Evolutionary conservation across 2,797 vertebrate genomes (phyloP).

Genomic region (Sebastes melanostomus): DNA sequence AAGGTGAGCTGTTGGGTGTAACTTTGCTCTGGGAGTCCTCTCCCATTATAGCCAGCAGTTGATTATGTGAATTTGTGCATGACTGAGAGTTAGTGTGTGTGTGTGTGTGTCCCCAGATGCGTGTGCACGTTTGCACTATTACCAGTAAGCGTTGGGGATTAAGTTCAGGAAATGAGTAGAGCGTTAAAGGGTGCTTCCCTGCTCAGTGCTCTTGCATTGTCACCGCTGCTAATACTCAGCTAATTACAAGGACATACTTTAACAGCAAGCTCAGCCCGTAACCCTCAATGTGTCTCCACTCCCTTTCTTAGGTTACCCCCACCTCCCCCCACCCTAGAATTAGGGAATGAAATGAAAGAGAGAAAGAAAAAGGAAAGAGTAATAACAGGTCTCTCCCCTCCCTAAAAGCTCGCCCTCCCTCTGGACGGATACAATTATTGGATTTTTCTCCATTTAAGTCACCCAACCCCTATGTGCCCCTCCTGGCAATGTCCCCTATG

Average conservation of each 20-base stretch:
- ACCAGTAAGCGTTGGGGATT: conserved; percentile 87
- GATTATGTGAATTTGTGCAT: conserved; percentile 64
- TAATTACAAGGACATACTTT: conserved; percentile 86
- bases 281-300: conserved; percentile 57
- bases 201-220: conserved; percentile 76
- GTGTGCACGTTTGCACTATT: conserved; percentile 64
- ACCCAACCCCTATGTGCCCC: conserved; percentile 62
- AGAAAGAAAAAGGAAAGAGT: conserved; percentile 67
- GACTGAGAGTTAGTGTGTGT: conserved; percentile 26
- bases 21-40: conserved; percentile 55
- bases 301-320: conserved; percentile 76
- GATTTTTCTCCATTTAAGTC: conserved; percentile 80
- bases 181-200: conserved; percentile 77
- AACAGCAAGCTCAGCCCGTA: conserved; percentile 76
- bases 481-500: conserved; percentile 61
- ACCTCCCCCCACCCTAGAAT: conserved; percentile 63
- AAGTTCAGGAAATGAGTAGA: conserved; percentile 87
- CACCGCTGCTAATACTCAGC: conserved; percentile 80
- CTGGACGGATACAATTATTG: conserved; percentile 81
- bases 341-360: conserved; percentile 67
- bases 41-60: conserved; percentile 57
- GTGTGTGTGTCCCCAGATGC: conserved; percentile 37
- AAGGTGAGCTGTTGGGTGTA: conserved; percentile 67
- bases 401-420: conserved; percentile 72
- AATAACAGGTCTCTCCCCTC: conserved; percentile 72